A percentile compares a stretch with the other conserved stretches of the same genome.
phyloP scores from a whole-genome alignment of 2,113 vertebrate genomes.

The Bombycilla garrulus region DNA sequence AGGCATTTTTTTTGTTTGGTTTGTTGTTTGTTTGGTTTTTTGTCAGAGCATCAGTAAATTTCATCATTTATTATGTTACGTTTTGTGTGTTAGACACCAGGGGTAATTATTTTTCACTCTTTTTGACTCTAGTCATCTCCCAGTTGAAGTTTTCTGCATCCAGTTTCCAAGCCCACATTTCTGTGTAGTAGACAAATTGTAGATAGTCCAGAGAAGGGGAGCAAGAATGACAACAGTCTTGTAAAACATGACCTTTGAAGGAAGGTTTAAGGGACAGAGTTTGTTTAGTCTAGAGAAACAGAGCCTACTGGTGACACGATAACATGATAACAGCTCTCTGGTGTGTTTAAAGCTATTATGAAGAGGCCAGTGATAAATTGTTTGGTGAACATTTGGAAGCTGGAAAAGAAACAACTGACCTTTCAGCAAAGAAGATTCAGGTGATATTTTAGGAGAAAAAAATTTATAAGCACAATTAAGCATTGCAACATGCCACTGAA shows the following conservation, averaged over 20 bases:
- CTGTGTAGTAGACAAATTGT: background rate
- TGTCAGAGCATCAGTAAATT: background rate
- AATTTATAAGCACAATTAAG: background rate
- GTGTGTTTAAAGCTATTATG: background rate
- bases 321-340: background rate
- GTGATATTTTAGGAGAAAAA: background rate
- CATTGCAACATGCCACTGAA: background rate
- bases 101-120: background rate
- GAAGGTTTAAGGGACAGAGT: background rate
- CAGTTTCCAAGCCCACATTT: background rate
- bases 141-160: background rate
- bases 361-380: background rate
- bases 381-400: background rate
- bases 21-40: background rate
- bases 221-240: background rate
- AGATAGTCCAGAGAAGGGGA: background rate
- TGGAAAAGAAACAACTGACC: background rate
- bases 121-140: background rate
- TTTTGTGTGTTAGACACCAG: background rate
- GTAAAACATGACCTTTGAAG: background rate
- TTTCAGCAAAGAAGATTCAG: conserved; percentile 7
- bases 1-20: background rate
- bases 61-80: background rate
- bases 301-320: background rate
- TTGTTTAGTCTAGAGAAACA: conserved; percentile 38